phyloP scores from a whole-genome alignment of 1,140 invertebrate genomes.

The Linepithema humile region DNA sequence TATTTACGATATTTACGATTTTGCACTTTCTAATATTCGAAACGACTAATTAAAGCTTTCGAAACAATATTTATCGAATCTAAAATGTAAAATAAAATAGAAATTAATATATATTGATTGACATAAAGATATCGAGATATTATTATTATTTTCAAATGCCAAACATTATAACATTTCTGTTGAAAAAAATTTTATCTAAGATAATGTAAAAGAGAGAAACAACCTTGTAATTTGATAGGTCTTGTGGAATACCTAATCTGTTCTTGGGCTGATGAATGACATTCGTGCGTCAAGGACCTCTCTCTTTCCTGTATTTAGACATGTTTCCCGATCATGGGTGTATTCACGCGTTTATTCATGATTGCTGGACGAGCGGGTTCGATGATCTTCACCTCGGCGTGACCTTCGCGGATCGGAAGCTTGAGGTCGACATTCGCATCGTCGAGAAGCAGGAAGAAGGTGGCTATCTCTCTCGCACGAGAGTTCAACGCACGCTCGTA shows the following conservation, averaged over 20 bases:
- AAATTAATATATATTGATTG: no score
- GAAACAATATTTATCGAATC: neutral
- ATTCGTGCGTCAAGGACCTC: neutral
- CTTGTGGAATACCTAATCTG: neutral
- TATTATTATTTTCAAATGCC: no score
- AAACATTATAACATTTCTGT: no score
- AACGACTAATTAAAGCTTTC: neutral
- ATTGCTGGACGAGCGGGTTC: slow-evolving; percentile 27
- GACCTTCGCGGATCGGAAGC: slow-evolving; percentile 75
- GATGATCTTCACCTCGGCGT: slow-evolving; percentile 67
- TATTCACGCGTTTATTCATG: slow-evolving; percentile 13
- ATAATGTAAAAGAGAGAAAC: neutral
- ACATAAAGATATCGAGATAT: no score
- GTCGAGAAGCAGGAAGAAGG: slow-evolving; percentile 70
- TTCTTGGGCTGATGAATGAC: neutral
- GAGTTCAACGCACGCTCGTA: slow-evolving; percentile 76
- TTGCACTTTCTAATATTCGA: no score
- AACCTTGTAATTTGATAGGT: neutral
- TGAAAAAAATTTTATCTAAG: neutral
- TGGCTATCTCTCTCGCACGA: slow-evolving; percentile 59
- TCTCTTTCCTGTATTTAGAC: neutral
- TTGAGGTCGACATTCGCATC: slow-evolving; percentile 78
- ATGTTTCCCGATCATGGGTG: slow-evolving; percentile 12
- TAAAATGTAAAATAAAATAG: no score
- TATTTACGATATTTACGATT: neutral